Evolutionary conservation across 2,113 vertebrate species (phyloP).

Genomic region (Bagarius yarrelli): DNA sequence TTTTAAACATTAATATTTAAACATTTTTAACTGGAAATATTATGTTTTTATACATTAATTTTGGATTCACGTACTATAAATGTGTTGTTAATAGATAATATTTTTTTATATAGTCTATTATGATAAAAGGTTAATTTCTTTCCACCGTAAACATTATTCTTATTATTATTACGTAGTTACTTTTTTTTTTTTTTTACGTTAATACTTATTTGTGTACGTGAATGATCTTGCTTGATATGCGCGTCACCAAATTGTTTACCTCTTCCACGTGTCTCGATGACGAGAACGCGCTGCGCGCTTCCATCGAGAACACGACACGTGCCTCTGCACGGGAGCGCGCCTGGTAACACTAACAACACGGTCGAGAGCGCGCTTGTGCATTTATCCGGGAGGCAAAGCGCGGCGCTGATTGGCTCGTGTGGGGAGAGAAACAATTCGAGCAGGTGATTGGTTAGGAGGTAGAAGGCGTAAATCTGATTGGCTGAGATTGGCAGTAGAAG

Average conservation of each 20-base stretch:
- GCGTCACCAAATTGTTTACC: constrained; percentile 48
- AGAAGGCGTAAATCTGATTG: constrained; percentile 51
- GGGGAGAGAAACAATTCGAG: constrained; percentile 17
- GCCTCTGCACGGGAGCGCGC: constrained; percentile 59
- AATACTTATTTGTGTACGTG: too few species aligned
- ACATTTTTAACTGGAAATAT: too few species aligned
- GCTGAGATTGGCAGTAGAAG: constrained; percentile 52
- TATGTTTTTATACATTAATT: too few species aligned
- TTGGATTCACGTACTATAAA: too few species aligned
- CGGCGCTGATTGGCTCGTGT: constrained; percentile 54
- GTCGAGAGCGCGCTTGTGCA: constrained; percentile 49
- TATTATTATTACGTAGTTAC: too few species aligned
- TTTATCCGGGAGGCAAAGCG: constrained; percentile 13
- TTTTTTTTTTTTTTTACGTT: background rate
- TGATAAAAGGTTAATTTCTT: too few species aligned
- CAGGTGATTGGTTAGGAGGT: constrained; percentile 46
- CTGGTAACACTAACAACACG: constrained; percentile 58
- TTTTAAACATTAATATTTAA: too few species aligned
- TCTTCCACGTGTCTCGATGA: constrained; percentile 64
- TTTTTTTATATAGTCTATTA: too few species aligned
- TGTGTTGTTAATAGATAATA: too few species aligned
- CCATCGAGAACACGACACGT: constrained; percentile 49
- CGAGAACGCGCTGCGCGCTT: constrained; percentile 55
- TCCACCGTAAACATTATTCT: too few species aligned
- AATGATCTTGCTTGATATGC: background rate